Percentiles rank a stretch among this genome's conserved stretches.
Evolutionary conservation across 1,140 invertebrate species (phyloP).

Genomic region (Paracyclopina nana): DNA sequence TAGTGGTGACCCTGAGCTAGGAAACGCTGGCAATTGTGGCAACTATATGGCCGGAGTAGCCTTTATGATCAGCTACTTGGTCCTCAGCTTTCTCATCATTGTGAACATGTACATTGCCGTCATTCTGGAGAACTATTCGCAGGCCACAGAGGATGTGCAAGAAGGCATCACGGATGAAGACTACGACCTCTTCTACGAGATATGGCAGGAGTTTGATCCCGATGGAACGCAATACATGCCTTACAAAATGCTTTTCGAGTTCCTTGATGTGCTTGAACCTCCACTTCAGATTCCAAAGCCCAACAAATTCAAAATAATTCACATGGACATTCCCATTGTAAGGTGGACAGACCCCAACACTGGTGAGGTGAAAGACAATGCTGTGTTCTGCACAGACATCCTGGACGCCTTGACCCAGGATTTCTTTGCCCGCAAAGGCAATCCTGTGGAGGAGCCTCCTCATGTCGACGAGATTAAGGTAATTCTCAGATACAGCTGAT

Average conservation of each 20-base stretch:
- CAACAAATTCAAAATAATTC: constrained; percentile 93
- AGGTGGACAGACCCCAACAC: constrained; percentile 33
- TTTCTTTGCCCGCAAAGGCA: constrained; percentile 79
- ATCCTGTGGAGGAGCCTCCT: constrained; percentile 49
- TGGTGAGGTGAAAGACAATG: constrained; percentile 35
- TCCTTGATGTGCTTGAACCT: constrained; percentile 58
- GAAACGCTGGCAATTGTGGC: constrained; percentile 64
- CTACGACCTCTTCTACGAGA: constrained; percentile 98
- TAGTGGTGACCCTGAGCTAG: constrained; percentile 52
- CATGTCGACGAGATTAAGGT: constrained; percentile 44
- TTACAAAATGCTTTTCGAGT: constrained; percentile 59
- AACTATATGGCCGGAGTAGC: constrained; percentile 77
- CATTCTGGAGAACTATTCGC: constrained; percentile 94
- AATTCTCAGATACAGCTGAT: constrained; percentile 21
- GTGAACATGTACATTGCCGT: constrained; percentile 99
- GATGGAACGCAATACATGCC: constrained; percentile 91
- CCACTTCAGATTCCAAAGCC: constrained; percentile 88
- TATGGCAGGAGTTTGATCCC: constrained; percentile 95
- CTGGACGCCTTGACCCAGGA: constrained; percentile 69
- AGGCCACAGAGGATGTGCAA: constrained; percentile 89
- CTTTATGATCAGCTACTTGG: constrained; percentile 82
- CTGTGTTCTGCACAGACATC: constrained; percentile 91
- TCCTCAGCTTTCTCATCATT: constrained; percentile 93
- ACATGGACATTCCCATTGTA: constrained; percentile 93
- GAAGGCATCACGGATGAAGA: constrained; percentile 94